Conservation (phyloP, 1,140 invertebrate species). For the Phocides pigmalion region DNA sequence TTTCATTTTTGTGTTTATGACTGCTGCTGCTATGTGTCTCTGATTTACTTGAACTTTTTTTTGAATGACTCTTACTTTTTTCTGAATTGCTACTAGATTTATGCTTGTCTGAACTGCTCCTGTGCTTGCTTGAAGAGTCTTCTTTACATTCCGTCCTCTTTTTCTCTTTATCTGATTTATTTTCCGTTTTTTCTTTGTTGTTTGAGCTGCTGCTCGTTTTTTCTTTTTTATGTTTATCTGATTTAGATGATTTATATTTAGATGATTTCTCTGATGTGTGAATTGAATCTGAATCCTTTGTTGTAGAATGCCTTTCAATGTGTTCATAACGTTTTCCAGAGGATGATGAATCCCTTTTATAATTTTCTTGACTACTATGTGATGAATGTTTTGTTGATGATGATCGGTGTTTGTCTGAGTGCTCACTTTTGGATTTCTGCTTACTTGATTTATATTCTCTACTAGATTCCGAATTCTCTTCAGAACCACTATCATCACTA, state of each 20-base stretch:
- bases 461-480: constrained; percentile 57
- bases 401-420: constrained; percentile 43
- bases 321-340: constrained; percentile 50
- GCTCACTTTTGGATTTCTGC: constrained; percentile 41
- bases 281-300: constrained; percentile 46
- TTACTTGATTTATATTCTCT: constrained; percentile 56
- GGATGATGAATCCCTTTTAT: constrained; percentile 53
- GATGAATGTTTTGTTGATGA: constrained; percentile 55
- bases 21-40: constrained; percentile 54
- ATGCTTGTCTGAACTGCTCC: constrained; percentile 44
- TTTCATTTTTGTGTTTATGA: constrained; percentile 51
- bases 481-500: constrained; percentile 66
- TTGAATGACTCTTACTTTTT: constrained; percentile 42
- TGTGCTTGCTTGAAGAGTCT: constrained; percentile 47
- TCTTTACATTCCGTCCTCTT: constrained; percentile 41
- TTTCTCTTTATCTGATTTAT: constrained; percentile 55
- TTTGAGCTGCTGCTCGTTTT: constrained; percentile 29
- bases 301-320: constrained; percentile 52
- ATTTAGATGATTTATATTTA: constrained; percentile 36
- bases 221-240: constrained; percentile 31
- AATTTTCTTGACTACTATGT: constrained; percentile 42
- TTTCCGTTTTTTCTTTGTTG: constrained; percentile 44
- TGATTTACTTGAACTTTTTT: constrained; percentile 48
- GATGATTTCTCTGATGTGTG: constrained; percentile 53
- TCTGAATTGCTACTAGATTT: constrained; percentile 41